phyloP scores from a whole-genome alignment of 2,113 vertebrate genomes.

The Poecile atricapillus region DNA sequence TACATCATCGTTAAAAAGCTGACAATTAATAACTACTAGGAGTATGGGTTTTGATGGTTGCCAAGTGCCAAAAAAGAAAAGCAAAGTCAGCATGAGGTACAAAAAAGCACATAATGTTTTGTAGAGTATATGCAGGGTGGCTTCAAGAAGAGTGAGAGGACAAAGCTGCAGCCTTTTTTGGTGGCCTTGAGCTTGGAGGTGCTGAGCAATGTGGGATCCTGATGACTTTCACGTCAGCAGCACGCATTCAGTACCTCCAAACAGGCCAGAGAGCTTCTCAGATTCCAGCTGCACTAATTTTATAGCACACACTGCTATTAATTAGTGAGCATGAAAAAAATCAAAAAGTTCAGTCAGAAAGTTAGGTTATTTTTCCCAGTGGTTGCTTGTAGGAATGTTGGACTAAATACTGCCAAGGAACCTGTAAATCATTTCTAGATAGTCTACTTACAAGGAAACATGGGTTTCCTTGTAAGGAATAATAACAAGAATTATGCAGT shows the following conservation, averaged over 20 bases:
- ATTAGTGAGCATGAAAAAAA: constrained; percentile 20
- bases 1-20: not conserved
- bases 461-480: not conserved
- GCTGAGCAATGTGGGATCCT: not conserved
- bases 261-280: not conserved
- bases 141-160: not conserved
- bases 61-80: not conserved
- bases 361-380: not conserved
- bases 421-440: constrained; percentile 47
- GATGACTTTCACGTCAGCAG: not conserved
- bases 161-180: not conserved
- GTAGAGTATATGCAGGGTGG: not conserved
- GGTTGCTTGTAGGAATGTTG: not conserved
- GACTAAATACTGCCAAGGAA: not conserved
- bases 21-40: not conserved
- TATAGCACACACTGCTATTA: not conserved
- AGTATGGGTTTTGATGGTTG: not conserved
- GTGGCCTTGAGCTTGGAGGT: not conserved
- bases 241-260: not conserved
- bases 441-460: constrained; percentile 3
- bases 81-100: not conserved
- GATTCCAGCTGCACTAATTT: not conserved
- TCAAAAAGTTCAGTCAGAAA: not conserved
- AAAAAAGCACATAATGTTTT: not conserved
- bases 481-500: not conserved